Evolutionary conservation across 2,888 invertebrate genomes (phyloP), one percentile per base, ranked within the genome.

Genomic region (Drosophila koepferae): DNA sequence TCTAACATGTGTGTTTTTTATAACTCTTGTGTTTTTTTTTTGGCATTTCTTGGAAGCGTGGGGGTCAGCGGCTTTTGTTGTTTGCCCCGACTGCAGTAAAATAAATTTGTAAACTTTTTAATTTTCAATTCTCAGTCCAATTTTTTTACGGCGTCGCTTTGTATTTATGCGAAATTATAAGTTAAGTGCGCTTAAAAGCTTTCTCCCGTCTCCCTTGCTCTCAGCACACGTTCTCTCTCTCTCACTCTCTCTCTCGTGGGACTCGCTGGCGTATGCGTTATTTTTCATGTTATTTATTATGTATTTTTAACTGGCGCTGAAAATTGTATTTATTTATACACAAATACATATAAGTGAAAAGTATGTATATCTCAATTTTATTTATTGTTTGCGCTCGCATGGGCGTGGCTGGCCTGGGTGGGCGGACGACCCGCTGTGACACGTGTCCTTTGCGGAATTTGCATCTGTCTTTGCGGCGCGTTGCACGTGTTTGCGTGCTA

Each of bases 151-250:
- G 59, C 36, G 56, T 59, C 34, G 53, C 18, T 49, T 61, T 65
- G 36, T 58, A 66, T 51, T 55, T 40, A 40, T 59, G 63, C 59
- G 70, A 86, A 73, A 87, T 88, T 82, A 84, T 86, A 80, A 90
- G 84, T 86, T 87, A 90, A 90, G 90, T 87, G 90, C 86, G 86
- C 86, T 90, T 87, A 90, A 87, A 88, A 87, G 90, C 90, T 90
- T 88, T 88, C 60, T 67, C 73, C 64, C 80, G 81, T 43, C 51
- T 12, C 40, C 10, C 3, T 51, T 38, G n/a, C 10, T 23, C n/a
- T 2, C 34, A 18, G 9, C 14, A 6, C 40, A 2, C 28, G 36
- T 28, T 31, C 28, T 36, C 38, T 16, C 18, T 20, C 36, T 9
- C 43, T n/a, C 18, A 16, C 16, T 9, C 31, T 5, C 16, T 40